Evolutionary conservation across 1,140 invertebrate species (phyloP), one percentile per base, ranked within the genome.

Genomic region (Papilio dardanus): DNA sequence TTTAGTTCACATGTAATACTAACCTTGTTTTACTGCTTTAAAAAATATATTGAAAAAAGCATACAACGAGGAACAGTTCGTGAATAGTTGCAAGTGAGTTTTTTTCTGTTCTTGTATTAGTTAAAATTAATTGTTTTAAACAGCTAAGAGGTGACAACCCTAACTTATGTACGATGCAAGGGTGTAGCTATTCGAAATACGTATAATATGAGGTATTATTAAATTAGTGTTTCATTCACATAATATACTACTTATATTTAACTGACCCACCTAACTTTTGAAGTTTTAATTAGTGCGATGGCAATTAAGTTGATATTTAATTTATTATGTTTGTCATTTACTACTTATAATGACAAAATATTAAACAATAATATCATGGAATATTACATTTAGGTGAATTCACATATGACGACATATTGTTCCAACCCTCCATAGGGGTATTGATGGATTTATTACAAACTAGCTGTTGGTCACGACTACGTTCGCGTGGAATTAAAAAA

Each of bases 121-220:
- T 54, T 54, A 2, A 21, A 21, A 2, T 12, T 24, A 54, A 54
- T 1, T 7, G 24, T 24, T 24, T 54, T 54, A 54, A 24, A 54
- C 16, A 5, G n/a, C 0, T 12, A 28, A 54, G 19, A 54, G 21
- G 21, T 54, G 50, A 54, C 50, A 54, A 3, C 50, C 50, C 50
- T 54, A 24, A 54, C 8, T 54, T 54, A 54, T 54, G 21, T 54
- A 10, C 19, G 50, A 24, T 54, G 21, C 50, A 54, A 54, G 21
- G 42, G 50, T 46, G 42, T 46, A 46, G n/a, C 42, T 46, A 19
- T 46, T n/a, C 42, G n/a, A 46, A 46, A 46, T 46, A 46, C 42
- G 42, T 46, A 46, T 46, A 46, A 37, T 0, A 46, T 54, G 50
- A 54, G 10, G 19, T 54, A 54, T 54, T 54, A 54, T 54, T 24